A percentile compares a stretch with the other conserved stretches of the same genome.
Conservation (phyloP, 2,797 vertebrate species). For the Pangasius djambal region DNA sequence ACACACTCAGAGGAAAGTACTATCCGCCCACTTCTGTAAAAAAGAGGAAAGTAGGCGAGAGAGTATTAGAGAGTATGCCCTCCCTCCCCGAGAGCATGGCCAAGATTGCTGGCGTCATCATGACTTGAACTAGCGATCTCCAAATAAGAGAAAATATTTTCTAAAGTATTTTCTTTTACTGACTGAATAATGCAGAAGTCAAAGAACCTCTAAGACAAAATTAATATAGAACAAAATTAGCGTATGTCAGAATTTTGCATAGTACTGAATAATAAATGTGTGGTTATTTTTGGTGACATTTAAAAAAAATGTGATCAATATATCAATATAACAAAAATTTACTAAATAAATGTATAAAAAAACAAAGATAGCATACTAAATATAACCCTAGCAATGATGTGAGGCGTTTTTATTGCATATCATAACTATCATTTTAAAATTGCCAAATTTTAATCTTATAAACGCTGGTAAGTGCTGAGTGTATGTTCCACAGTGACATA, state of each 20-base stretch:
- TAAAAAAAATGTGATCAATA: neutral
- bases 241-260: neutral
- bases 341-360: neutral
- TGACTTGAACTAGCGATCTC: neutral
- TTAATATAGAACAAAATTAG: neutral
- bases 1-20: neutral
- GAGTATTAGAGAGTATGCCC: neutral
- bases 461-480: neutral
- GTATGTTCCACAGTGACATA: neutral
- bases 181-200: neutral
- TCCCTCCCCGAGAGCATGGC: neutral
- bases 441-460: neutral
- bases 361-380: neutral
- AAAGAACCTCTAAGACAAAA: neutral
- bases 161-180: neutral
- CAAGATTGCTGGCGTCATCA: neutral
- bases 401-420: neutral
- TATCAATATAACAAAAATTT: neutral
- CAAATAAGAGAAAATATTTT: neutral
- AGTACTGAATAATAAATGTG: neutral
- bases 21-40: neutral
- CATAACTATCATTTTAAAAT: neutral
- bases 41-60: neutral
- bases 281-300: neutral
- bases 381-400: neutral